Base-by-base conservation (phyloP, 2,797 vertebrate genomes). In the Typhlichthys subterraneus region DNA sequence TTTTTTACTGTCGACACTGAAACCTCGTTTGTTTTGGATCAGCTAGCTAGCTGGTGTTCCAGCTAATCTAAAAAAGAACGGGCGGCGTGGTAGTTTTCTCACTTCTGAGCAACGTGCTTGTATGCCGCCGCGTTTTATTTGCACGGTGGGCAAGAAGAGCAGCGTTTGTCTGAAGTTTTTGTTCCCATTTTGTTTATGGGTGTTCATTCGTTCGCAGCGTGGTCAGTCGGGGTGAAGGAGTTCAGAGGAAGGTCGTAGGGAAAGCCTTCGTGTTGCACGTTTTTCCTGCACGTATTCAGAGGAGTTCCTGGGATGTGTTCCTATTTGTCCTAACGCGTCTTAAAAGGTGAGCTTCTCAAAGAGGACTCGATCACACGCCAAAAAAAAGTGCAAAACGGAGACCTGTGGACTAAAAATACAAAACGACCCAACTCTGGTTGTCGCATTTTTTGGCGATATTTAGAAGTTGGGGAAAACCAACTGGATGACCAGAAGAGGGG, bases 21-120 rank as follows among this genome's bases (percentile, higher is more conserved):
- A 70, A 72, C 65, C 82, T 84, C 72, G 83, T 49, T 88, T 86
- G 89, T 87, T 88, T 90, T 89, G 85, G 87, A 91, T 86, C 82
- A 87, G 88, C 89, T 81, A 59, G 86, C 88, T 88, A 83, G 57
- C 82, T 33, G 33, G 63, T 53, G 80, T 87, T 19, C 67, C 67
- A 53, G 84, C 86, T 81, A 75, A 85, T 88, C 83, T 76, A 81
- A 63, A 72, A 67, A 82, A 72, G 75, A 60, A 76, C 73, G 72
- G 79, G 77, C 87, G 79, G 85, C 86, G 84, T 77, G 83, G 81
- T 77, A 82, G 54, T 87, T 82, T 64, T 49, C 83, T 72, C 81
- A 76, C 82, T 87, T 80, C 72, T 49, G 59, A 63, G 74, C 84
- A 70, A 63, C 83, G 86, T 82, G 84, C 69, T 4, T 69, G 15